A percentile compares a stretch with the other conserved stretches of the same genome.
Evolutionary conservation across 2,113 vertebrate species (phyloP).

Genomic region (Atractosteus spatula): DNA sequence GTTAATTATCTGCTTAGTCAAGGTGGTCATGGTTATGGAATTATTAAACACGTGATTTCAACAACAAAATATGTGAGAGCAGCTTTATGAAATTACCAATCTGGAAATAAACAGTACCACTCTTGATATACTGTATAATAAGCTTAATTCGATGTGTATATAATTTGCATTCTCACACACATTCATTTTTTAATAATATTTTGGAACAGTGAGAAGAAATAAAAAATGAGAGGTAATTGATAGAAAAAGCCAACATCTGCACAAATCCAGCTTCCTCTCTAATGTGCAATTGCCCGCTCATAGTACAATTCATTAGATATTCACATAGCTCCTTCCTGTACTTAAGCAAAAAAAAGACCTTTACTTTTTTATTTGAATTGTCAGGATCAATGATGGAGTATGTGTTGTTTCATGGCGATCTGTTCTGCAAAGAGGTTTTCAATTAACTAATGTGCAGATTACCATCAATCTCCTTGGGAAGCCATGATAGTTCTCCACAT

Average conservation of each 20-base stretch:
- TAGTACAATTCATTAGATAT: conserved; percentile 45
- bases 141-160: no score
- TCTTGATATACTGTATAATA: no score
- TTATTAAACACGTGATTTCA: no score
- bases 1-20: no score
- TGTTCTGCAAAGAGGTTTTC: conserved; percentile 67
- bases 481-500: conserved; percentile 38
- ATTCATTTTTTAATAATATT: no score
- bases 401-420: conserved; percentile 56
- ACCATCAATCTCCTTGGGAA: conserved; percentile 61
- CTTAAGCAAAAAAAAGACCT: conserved; percentile 41
- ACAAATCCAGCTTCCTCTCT: conserved; percentile 17
- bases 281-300: conserved; percentile 36
- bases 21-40: no score
- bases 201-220: background rate
- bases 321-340: conserved; percentile 45
- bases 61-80: no score
- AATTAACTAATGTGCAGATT: conserved; percentile 79
- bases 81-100: no score
- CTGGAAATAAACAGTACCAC: no score
- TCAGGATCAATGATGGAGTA: conserved; percentile 63
- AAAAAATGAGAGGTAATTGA: background rate
- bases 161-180: no score
- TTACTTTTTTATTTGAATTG: conserved; percentile 66
- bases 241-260: background rate